Percentiles rank a stretch among this genome's conserved stretches.
Conservation (phyloP, 2,888 invertebrate species). For the Oscheius sp. region DNA sequence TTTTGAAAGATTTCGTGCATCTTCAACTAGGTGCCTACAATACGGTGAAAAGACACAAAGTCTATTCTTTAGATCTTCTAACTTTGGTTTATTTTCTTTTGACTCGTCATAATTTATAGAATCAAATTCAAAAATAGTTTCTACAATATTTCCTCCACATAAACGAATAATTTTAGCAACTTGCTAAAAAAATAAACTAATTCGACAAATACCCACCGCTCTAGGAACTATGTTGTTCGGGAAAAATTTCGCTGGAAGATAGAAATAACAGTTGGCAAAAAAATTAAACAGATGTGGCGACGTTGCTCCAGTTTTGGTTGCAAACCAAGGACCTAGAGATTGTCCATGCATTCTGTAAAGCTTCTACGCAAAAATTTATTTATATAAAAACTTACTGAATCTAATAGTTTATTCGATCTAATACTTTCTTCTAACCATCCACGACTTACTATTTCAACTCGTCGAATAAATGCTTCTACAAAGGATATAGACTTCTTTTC, state of each 20-base stretch:
- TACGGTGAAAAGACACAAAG: background rate
- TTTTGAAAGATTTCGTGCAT: background rate
- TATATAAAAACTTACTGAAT: background rate
- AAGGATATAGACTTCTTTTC: background rate
- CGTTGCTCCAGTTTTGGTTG: no score
- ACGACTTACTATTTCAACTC: conserved; percentile 25
- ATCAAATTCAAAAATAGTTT: background rate
- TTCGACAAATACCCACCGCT: no score
- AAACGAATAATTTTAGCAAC: background rate
- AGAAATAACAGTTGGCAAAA: no score
- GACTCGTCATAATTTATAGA: no score
- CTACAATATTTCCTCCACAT: background rate
- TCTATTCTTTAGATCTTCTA: background rate
- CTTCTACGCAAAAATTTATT: no score
- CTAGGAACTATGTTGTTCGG: no score
- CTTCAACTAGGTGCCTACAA: background rate
- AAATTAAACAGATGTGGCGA: no score
- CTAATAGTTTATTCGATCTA: background rate
- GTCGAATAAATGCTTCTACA: background rate
- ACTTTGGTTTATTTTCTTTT: background rate
- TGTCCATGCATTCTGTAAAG: no score
- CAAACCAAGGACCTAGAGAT: no score
- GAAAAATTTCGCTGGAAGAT: no score
- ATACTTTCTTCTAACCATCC: conserved; percentile 40
- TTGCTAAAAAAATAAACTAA: no score